Conservation (phyloP, 2,888 invertebrate species). For the Drosophila paracracens region DNA sequence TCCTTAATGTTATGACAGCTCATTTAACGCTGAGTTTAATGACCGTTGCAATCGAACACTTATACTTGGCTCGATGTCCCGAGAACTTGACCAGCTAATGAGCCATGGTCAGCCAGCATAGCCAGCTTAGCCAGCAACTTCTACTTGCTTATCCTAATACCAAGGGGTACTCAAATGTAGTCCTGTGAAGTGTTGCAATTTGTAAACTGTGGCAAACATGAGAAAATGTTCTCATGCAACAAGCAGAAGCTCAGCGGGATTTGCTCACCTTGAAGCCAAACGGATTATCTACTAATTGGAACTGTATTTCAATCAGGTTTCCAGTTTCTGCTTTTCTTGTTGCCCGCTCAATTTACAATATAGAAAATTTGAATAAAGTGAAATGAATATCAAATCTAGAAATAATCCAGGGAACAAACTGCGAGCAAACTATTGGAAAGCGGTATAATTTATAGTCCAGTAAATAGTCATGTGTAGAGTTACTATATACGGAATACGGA, state of each 20-base stretch:
- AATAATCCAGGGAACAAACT: neutral
- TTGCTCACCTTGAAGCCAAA: neutral
- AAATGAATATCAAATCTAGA: neutral
- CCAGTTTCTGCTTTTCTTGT: neutral
- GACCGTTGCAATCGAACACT: conserved; percentile 7
- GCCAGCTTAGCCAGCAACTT: neutral
- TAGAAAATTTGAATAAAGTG: too few relatives aligned
- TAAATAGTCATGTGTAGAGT: neutral
- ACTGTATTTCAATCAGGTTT: neutral
- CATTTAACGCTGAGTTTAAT: conserved; percentile 64
- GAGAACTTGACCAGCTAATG: conserved; percentile 40
- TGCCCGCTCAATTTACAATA: too few relatives aligned
- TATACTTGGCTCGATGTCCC: conserved; percentile 1
- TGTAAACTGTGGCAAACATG: conserved; percentile 33
- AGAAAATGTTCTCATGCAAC: conserved; percentile 4
- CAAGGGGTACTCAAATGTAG: neutral
- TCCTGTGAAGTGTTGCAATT: neutral
- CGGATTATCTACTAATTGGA: neutral
- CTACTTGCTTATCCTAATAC: conserved; percentile 2
- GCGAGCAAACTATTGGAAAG: neutral
- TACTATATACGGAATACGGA: too few relatives aligned
- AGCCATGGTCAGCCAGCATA: conserved; percentile 9
- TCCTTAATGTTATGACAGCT: conserved; percentile 70
- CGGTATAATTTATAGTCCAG: neutral
- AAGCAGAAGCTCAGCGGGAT: neutral